Evolutionary conservation across 2,888 invertebrate genomes (phyloP).

Genomic region (Andrena trimmerana): DNA sequence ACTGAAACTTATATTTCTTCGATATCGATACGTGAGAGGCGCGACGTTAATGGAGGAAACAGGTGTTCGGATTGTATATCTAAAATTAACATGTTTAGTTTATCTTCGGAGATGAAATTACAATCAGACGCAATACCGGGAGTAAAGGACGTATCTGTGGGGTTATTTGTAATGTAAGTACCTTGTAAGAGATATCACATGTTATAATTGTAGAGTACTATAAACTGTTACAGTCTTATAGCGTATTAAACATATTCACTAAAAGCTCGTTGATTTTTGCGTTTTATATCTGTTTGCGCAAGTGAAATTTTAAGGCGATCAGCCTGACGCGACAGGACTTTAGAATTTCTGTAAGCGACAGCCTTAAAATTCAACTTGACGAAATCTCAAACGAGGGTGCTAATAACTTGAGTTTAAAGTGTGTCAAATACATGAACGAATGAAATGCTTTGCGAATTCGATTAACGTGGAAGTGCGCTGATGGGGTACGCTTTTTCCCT

Average conservation of each 20-base stretch:
- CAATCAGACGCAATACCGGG: constrained; percentile 45
- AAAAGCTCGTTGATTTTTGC: constrained; percentile 76
- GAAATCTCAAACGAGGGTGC: constrained; percentile 72
- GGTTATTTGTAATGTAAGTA: constrained; percentile 73
- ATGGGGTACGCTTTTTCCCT: constrained; percentile 50
- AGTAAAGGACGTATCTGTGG: constrained; percentile 70
- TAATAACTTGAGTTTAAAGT: constrained; percentile 68
- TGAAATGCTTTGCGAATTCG: constrained; percentile 60
- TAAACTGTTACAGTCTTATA: constrained; percentile 81
- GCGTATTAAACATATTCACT: constrained; percentile 77
- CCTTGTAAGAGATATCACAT: constrained; percentile 81
- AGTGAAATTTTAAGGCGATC: constrained; percentile 65
- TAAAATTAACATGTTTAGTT: constrained; percentile 31
- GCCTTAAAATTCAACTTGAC: constrained; percentile 68
- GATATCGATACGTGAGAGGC: background rate
- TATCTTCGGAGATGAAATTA: constrained; percentile 13
- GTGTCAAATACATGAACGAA: constrained; percentile 35
- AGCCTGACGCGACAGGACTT: constrained; percentile 28
- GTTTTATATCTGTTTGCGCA: constrained; percentile 67
- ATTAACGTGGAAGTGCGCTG: constrained; percentile 57
- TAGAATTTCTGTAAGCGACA: constrained; percentile 30
- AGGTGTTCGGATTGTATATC: background rate
- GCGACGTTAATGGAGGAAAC: background rate
- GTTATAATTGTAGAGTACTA: constrained; percentile 83
- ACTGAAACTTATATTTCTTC: background rate